These are phyloP conservation scores for Apamea monoglypha DNA, from an alignment of 2,888 invertebrate genomes.

Conservation along the genomic window DNA sequence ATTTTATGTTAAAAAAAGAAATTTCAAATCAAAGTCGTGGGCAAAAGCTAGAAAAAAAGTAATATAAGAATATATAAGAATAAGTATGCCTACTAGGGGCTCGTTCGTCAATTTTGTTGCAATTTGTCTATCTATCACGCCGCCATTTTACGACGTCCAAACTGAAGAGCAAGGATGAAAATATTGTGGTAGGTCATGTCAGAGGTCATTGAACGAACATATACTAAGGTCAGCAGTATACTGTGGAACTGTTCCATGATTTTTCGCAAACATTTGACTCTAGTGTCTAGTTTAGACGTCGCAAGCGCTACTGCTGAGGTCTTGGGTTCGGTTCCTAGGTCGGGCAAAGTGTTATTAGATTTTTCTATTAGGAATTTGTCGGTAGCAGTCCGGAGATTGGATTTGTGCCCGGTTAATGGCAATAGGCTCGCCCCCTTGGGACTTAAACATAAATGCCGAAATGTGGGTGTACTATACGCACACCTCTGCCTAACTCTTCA, in stretches of 20 bases:
- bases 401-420: neutral
- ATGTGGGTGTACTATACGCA: neutral
- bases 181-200: constrained; percentile 46
- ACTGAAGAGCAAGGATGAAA: constrained; percentile 27
- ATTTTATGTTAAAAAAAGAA: no score
- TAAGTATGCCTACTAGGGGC: neutral
- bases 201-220: constrained; percentile 15
- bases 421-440: neutral
- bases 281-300: neutral
- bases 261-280: neutral
- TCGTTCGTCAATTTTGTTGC: constrained; percentile 20
- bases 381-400: neutral
- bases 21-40: no score
- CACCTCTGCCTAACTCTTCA: neutral
- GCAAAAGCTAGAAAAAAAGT: no score
- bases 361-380: neutral
- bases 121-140: constrained; percentile 6
- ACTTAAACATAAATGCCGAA: neutral
- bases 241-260: neutral
- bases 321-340: neutral
- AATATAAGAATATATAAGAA: neutral
- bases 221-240: neutral
- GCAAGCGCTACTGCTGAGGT: neutral
- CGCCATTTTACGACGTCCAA: constrained; percentile 12
- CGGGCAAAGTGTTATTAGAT: neutral